Evolutionary conservation across 2,888 invertebrate genomes (phyloP), one percentile per base, ranked within the genome.

Genomic region (Boloria selene): DNA sequence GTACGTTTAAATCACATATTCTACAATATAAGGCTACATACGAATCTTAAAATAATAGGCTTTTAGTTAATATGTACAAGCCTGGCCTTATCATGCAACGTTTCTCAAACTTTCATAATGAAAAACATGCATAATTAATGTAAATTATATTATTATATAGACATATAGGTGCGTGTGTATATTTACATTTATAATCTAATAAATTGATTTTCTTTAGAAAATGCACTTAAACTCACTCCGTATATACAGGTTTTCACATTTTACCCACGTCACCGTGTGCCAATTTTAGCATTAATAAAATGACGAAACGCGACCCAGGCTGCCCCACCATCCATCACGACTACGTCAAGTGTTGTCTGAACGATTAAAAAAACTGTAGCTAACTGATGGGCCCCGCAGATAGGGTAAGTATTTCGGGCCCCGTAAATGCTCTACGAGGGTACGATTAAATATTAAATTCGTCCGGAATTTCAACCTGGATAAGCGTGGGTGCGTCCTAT

Each of bases 211-310:
- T 22, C n/a, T 44, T 56, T 22, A 26, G 13, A 59, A 49, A 26
- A 59, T 31, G 49, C 59, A 59, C 59, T 47, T 16, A 31, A 59
- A 59, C 26, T 47, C 31, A 49, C 26, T 49, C n/a, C 31, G 51
- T 14, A 31, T 3, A 26, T 42, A 22, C 50, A 62, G 53, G 51
- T 51, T 63, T 68, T 68, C 13, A 61, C 54, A 58, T 88, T 90
- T 87, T 79, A 78, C 78, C 79, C 76, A 75, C 86, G 90, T 91
- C 91, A 91, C 85, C 78, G 84, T 81, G 81, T 79, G 82, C 90
- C 90, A 90, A 91, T 92, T 90, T 91, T 88, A 86, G 90, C 89
- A 91, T 90, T 91, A 92, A 91, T 90, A 92, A 90, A 90, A 91
- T 88, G 90, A 92, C 92, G 89, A 90, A 90, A 90, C 90, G 87